These are phyloP conservation scores for Drosophila seclusa DNA, from an alignment of 2,888 invertebrate genomes.

Conservation along the genomic window DNA sequence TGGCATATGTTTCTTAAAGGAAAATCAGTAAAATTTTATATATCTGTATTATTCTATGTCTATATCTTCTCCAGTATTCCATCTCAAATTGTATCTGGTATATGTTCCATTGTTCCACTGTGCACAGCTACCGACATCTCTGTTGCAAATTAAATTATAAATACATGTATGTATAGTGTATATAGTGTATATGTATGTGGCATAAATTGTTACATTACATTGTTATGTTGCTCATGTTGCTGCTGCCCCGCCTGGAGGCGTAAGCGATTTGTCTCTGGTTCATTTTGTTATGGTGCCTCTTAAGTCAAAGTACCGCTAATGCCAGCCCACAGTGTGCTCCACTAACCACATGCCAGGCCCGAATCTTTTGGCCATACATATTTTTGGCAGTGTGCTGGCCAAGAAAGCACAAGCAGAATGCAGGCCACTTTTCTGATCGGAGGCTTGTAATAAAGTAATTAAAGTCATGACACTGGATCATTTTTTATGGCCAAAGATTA, in stretches of 20 bases:
- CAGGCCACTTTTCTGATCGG: conserved; percentile 32
- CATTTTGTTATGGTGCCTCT: conserved; percentile 61
- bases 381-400: conserved; percentile 37
- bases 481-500: conserved; percentile 67
- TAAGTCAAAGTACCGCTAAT: conserved; percentile 70
- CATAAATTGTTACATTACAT: conserved; percentile 65
- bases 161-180: conserved; percentile 3
- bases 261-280: conserved; percentile 77
- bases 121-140: conserved; percentile 31
- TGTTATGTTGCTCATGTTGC: conserved; percentile 57
- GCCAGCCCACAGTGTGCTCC: conserved; percentile 30
- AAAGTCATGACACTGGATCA: conserved; percentile 76
- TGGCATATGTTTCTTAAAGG: neutral
- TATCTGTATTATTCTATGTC: neutral
- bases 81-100: neutral
- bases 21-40: neutral
- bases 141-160: conserved; percentile 72
- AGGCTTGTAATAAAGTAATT: conserved; percentile 78
- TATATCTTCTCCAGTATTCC: neutral
- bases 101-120: conserved; percentile 34
- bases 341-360: too few species aligned
- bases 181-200: neutral
- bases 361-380: conserved; percentile 35
- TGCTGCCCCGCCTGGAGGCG: conserved; percentile 47
- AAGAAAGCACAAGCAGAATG: conserved; percentile 32